Evolutionary conservation across 2,888 invertebrate genomes (phyloP), one percentile per base, ranked within the genome.

Genomic region (Cecidostiba fungosa): DNA sequence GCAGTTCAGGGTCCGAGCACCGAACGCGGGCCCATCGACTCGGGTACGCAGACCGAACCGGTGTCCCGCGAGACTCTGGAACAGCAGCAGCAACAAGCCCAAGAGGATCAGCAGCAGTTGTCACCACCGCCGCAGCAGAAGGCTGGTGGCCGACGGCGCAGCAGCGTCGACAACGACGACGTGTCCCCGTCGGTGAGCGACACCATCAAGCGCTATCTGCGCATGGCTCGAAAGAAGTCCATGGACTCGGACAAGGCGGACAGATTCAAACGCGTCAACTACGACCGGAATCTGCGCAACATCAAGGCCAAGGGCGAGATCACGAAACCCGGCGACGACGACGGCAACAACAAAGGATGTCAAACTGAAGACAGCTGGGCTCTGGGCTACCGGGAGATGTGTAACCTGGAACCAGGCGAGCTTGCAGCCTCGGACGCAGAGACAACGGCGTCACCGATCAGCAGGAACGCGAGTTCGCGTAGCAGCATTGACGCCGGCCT

Each of bases 161-260:
- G 97, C 89, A 97, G 97, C 91, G 96, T 97, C 19, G 97, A 97
- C 91, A 96, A 97, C 92, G 97, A 97, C 90, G 97, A 97, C 91
- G 96, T 97, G 0, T 97, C 97, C 0, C 97, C 97, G 87, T 97
- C 97, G 0, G 97, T 98, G 39, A 97, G 97, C 91, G 97, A 97
- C 91, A 97, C 97, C 0, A 97, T 98, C 86, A 97, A 97, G 93
- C 94, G 97, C 14, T 98, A 98, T 92, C 93, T 98, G 77, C 94
- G 97, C 84, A 98, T 98, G 97, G 97, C 97, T 10, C 95, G 98
- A 54, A 98, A 98, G 92, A 98, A 98, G 91, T 97, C 97, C 90
- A 96, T 96, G 14, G 97, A 97, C 92, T 95, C 96, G 2, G 97
- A 97, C 88, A 97, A 97, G 91, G 96, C 95, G 3, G 97, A 97